Evolutionary conservation across 2,888 invertebrate genomes (phyloP).

Genomic region (Dolichomitus sp.): DNA sequence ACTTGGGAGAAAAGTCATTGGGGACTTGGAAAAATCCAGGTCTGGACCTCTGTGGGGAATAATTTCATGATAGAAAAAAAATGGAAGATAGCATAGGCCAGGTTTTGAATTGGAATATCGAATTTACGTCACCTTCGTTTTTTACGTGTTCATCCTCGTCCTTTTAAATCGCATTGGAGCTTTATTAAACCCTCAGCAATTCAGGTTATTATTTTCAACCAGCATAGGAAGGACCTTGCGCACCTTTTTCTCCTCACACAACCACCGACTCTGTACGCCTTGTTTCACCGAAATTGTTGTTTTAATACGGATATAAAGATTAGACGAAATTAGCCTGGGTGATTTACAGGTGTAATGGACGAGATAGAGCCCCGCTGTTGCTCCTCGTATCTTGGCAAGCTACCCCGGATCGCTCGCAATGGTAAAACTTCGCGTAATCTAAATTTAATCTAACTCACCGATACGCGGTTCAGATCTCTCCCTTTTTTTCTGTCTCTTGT

Average conservation of each 20-base stretch:
- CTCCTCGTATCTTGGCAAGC: slow-evolving; percentile 8
- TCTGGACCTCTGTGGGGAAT: too few species aligned
- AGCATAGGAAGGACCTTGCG: neutral
- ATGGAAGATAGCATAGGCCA: too few species aligned
- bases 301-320: slow-evolving; percentile 80
- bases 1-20: too few species aligned
- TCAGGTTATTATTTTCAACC: slow-evolving; percentile 29
- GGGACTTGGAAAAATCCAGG: too few species aligned
- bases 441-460: slow-evolving; percentile 46
- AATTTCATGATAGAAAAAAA: neutral
- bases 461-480: slow-evolving; percentile 6
- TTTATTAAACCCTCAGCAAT: neutral
- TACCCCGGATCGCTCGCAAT: neutral
- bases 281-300: slow-evolving; percentile 75
- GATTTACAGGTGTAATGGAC: slow-evolving; percentile 74
- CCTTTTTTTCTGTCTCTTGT: neutral
- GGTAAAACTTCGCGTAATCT: slow-evolving; percentile 45
- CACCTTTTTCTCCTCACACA: slow-evolving; percentile 53
- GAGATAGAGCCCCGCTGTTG: slow-evolving; percentile 40
- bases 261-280: slow-evolving; percentile 24
- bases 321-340: slow-evolving; percentile 78
- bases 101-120: neutral
- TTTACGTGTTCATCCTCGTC: neutral
- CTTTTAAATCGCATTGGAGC: neutral
- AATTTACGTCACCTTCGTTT: neutral